A percentile compares a stretch with the other conserved stretches of the same genome.
Evolutionary conservation across 2,113 vertebrate genomes (phyloP).

Genomic region (Scolopax mira): DNA sequence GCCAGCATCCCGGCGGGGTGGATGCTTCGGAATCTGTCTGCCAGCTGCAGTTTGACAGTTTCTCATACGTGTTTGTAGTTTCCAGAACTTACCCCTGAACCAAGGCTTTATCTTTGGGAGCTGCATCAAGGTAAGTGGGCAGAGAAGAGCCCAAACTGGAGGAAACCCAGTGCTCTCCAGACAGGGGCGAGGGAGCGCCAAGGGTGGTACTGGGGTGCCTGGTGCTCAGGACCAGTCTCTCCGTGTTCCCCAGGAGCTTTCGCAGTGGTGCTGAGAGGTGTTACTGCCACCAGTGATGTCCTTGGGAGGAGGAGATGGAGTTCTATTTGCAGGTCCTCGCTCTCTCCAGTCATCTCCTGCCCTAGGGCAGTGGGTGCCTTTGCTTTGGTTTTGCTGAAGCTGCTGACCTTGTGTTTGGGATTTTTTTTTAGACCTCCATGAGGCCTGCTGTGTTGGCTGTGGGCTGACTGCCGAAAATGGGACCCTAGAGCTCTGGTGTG

Average conservation of each 20-base stretch:
- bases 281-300: fast-evolving
- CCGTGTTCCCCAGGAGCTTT: background rate
- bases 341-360: background rate
- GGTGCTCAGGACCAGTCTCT: background rate
- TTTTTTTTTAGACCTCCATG: background rate
- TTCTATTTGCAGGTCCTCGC: fast-evolving
- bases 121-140: no score
- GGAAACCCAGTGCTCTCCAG: no score
- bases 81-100: background rate
- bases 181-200: no score
- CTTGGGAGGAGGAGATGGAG: background rate
- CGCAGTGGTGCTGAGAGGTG: fast-evolving
- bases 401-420: background rate
- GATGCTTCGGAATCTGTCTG: fast-evolving
- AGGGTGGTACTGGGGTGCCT: fast-evolving
- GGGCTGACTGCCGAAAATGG: background rate
- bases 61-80: fast-evolving
- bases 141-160: background rate
- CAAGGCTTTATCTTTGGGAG: no score
- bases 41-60: background rate
- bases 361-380: fast-evolving
- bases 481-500: fast-evolving
- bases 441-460: background rate
- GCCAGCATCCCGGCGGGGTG: background rate
- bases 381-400: background rate